phyloP scores from a whole-genome alignment of 2,888 invertebrate genomes.

The Desoria tigrina region DNA sequence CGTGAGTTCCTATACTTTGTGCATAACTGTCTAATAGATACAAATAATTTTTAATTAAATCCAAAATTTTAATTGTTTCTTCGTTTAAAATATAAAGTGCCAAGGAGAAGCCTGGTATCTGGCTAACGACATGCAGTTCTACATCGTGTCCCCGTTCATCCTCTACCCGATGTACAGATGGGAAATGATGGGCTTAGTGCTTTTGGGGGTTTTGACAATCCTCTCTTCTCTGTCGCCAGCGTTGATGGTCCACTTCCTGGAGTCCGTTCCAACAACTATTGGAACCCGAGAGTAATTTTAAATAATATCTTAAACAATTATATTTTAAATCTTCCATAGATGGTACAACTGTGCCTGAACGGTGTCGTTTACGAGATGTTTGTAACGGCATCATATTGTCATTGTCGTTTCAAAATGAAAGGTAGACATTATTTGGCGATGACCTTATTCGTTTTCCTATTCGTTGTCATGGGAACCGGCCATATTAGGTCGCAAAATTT shows the following conservation, averaged over 20 bases:
- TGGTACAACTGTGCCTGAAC: too few species aligned
- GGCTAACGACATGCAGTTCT: constrained; percentile 51
- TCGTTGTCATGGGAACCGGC: too few species aligned
- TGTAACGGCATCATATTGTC: too few species aligned
- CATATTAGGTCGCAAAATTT: too few species aligned
- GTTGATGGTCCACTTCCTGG: constrained; percentile 25
- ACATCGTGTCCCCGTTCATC: constrained; percentile 44
- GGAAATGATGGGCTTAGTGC: constrained; percentile 62
- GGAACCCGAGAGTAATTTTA: constrained; percentile 36
- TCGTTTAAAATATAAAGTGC: constrained; percentile 31
- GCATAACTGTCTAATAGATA: constrained; percentile 2
- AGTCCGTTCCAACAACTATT: constrained; percentile 30
- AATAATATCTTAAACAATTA: not conserved
- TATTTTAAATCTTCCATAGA: too few species aligned
- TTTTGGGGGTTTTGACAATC: constrained; percentile 59
- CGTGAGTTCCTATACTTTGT: constrained; percentile 16
- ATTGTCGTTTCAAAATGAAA: too few species aligned
- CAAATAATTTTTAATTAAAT: not conserved
- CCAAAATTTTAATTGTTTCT: not conserved
- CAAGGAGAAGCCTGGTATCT: constrained; percentile 49
- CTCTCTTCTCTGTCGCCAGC: constrained; percentile 28
- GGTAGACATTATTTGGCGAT: too few species aligned
- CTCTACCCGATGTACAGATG: constrained; percentile 42
- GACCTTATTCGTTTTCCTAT: too few species aligned
- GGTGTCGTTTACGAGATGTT: too few species aligned